Evolutionary conservation across 2,113 vertebrate genomes (phyloP).

Genomic region (Natator depressus): DNA sequence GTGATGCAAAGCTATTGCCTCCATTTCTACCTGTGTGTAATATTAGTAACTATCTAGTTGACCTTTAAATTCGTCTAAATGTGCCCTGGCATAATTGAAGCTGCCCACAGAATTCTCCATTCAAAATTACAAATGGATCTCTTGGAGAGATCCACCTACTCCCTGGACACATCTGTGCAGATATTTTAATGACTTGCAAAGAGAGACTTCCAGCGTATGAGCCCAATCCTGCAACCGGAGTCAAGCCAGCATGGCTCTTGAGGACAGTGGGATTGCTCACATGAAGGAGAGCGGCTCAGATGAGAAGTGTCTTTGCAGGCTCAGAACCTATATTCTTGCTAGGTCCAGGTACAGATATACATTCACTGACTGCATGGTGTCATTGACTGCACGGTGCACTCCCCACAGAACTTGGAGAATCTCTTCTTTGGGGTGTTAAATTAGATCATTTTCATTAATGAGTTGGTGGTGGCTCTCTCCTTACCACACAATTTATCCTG

Average conservation of each 20-base stretch:
- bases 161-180: background rate
- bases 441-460: background rate
- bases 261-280: rapidly evolving
- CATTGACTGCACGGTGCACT: rapidly evolving
- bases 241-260: rapidly evolving
- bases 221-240: background rate
- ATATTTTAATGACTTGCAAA: background rate
- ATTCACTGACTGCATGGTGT: rapidly evolving
- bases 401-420: background rate
- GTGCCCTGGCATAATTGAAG: background rate
- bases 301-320: background rate
- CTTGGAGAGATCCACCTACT: background rate
- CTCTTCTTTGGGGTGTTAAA: background rate
- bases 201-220: background rate
- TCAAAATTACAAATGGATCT: background rate
- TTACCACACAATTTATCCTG: background rate
- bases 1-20: background rate
- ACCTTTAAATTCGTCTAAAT: background rate
- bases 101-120: rapidly evolving
- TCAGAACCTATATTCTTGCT: background rate
- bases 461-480: background rate
- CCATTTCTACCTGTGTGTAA: background rate
- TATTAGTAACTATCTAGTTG: slow-evolving; percentile 29
- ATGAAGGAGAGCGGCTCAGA: rapidly evolving
- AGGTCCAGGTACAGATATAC: background rate